Evolutionary conservation across 2,888 invertebrate genomes (phyloP), one percentile per base, ranked within the genome.

Genomic region (Hydropsyche betteni): DNA sequence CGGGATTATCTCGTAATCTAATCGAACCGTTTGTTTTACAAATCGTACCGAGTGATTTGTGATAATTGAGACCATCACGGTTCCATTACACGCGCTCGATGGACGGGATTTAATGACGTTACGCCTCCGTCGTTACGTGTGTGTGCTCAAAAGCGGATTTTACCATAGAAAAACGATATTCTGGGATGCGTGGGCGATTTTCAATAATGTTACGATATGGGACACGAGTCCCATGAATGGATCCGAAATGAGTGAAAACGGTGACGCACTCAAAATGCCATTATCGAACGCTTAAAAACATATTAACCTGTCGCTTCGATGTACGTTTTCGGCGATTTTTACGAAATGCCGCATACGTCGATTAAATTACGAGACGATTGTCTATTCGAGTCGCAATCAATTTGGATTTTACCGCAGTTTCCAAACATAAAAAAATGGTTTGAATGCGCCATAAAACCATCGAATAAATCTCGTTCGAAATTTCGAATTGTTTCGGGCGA

Each of bases 261-360:
- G 58, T 24, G 58, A 58, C 14, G 58, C 58, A 58, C 14, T 58
- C 16, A n/a, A 16, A 58, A 58, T 58, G 24, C 16, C 58, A 58
- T 58, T 58, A 58, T 58, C 58, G 24, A 24, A 58, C 58, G 58
- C 58, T 58, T 58, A 58, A 58, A 58, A 58, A 58, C 24, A 8
- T 58, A 58, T 58, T 58, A 58, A 58, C 58, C 58, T 58, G 58
- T 8, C 24, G 58, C 14, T 58, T 53, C 53, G 53, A 24, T 10
- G 44, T 10, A 8, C 44, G 44, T 44, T 44, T 44, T 44, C 44
- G 44, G 44, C 1, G 44, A 44, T 44, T 44, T 44, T 44, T 44
- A 44, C 44, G 44, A 44, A 44, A 44, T 10, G 44, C 44, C 10
- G 6, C 10, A 44, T 44, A 44, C 10, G 44, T 44, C 44, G 44